Base-by-base conservation (phyloP, 2,797 vertebrate genomes). In the Mormyrus proboscirostris region DNA sequence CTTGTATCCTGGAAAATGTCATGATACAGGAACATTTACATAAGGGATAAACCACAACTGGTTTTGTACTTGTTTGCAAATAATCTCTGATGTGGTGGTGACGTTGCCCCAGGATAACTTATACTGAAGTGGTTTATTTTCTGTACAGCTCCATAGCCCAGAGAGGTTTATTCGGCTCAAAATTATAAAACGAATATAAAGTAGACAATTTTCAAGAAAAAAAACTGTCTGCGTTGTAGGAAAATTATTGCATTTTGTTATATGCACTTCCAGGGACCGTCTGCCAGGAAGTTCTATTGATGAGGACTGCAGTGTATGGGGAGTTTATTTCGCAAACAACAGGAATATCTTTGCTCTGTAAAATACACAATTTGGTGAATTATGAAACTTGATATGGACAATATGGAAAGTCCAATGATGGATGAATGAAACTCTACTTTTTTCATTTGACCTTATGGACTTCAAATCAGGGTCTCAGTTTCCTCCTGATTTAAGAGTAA, bases 1-100 rank as follows among this genome's bases (percentile, higher is more conserved):
- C 73, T 79, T 79, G 73, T 79, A 44, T 79, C 73, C 73, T 79
- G 73, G 33, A 79, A 79, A 79, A 79, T 79, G 73, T 79, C 73
- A 41, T 44, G 73, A 19, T 79, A 44, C 73, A 44, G 73, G 73
- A 79, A 79, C 73, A 79, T 79, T 79, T 44, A 79, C 41, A 79
- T 44, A 41, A 44, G 73, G 73, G 73, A 79, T 47, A 41, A 79
- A 79, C 73, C 73, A 79, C 73, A 79, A 79, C 73, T 79, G 16
- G 73, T 79, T 79, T 79, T 29, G 41, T 73, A 73, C 65, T 73
- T 73, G 65, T 73, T 73, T 73, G 65, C 65, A 73, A 73, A 73
- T 73, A 73, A 73, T 73, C 65, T 73, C 10, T 44, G 73, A 44
- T 79, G 33, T 79, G 73, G 73, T 44, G 73, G 33, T 79, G 73